Conservation (phyloP, 2,797 vertebrate genomes). For the Triplophysa yarkandensis region DNA sequence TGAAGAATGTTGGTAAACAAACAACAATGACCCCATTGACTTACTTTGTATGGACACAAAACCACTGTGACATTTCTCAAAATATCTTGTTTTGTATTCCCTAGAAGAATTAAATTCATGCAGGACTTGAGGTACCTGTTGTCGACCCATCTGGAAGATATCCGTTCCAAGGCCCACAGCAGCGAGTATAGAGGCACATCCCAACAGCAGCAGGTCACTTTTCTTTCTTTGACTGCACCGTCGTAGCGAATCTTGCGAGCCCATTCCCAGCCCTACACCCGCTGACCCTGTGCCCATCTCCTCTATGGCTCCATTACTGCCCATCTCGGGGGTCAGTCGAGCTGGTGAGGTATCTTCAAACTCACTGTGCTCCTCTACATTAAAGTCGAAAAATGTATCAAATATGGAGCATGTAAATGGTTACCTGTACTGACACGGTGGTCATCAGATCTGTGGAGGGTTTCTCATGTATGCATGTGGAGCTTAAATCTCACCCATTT, state of each 20-base stretch:
- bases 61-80: no score
- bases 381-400: neutral
- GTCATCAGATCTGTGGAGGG: neutral
- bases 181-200: constrained; percentile 85
- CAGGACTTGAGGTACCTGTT: constrained; percentile 64
- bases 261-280: constrained; percentile 57
- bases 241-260: constrained; percentile 64
- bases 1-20: no score
- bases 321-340: constrained; percentile 67
- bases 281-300: constrained; percentile 70
- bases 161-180: constrained; percentile 83
- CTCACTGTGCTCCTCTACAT: constrained; percentile 82
- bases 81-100: no score
- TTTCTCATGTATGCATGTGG: no score
- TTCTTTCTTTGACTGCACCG: constrained; percentile 75
- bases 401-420: neutral
- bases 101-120: no score
- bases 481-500: constrained; percentile 82
- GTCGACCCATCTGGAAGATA: constrained; percentile 77
- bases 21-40: no score
- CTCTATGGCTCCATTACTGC: constrained; percentile 74
- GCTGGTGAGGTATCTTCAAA: constrained; percentile 75
- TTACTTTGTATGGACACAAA: no score
- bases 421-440: neutral
- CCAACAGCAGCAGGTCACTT: constrained; percentile 79